Conservation (phyloP, 2,113 vertebrate species). For the Solea senegalensis region DNA sequence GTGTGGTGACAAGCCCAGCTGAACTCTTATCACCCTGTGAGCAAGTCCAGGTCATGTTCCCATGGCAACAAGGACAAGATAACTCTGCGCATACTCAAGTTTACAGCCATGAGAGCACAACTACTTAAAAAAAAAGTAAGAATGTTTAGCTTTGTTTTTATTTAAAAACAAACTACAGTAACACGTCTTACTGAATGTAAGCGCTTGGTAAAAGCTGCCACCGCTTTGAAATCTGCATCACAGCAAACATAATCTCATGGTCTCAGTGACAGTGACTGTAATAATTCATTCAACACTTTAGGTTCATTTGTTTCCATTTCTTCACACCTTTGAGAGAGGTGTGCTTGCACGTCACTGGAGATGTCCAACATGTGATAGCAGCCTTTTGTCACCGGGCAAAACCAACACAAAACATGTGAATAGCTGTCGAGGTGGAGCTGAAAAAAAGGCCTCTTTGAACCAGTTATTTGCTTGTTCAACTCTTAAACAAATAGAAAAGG, state of each 20-base stretch:
- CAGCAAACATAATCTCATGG: too few relatives aligned
- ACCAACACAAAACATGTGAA: slow-evolving; percentile 34
- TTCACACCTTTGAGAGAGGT: background rate
- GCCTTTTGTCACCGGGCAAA: slow-evolving; percentile 28
- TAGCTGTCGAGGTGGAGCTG: slow-evolving; percentile 21
- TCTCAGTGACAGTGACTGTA: background rate
- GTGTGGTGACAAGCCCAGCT: slow-evolving; percentile 16
- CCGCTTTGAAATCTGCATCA: too few relatives aligned
- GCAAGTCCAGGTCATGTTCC: slow-evolving; percentile 7
- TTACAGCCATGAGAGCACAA: background rate
- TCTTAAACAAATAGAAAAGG: slow-evolving; percentile 17
- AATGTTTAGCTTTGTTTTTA: too few relatives aligned
- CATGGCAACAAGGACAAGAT: slow-evolving; percentile 23
- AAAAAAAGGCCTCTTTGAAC: slow-evolving; percentile 30
- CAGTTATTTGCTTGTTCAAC: slow-evolving; percentile 15
- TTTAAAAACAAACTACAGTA: too few relatives aligned
- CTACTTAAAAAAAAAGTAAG: background rate
- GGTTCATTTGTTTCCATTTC: background rate
- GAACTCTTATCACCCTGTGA: slow-evolving; percentile 27
- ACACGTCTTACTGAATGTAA: too few relatives aligned
- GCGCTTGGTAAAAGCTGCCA: too few relatives aligned
- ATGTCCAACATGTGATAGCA: background rate
- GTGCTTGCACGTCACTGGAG: background rate
- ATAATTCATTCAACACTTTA: background rate
- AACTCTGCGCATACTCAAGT: slow-evolving; percentile 23